Evolutionary conservation across 2,888 invertebrate species (phyloP).

Genomic region (Conistra vaccinii): DNA sequence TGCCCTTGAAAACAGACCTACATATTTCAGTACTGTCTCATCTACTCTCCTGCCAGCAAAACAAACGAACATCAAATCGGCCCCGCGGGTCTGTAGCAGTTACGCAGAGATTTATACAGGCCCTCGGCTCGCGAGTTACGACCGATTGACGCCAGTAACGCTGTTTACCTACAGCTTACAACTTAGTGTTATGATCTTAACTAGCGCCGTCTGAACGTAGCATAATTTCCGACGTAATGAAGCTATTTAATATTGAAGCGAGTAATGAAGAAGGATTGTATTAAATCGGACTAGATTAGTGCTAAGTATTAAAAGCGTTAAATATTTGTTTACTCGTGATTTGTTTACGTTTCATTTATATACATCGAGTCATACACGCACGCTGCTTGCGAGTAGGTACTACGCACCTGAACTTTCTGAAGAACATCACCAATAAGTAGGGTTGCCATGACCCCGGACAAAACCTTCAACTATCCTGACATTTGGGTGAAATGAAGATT

Average conservation of each 20-base stretch:
- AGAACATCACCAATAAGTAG: no score
- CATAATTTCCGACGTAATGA: slow-evolving; percentile 37
- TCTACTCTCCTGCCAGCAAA: slow-evolving; percentile 38
- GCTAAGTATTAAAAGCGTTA: neutral
- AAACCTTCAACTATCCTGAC: no score
- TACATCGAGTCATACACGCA: no score
- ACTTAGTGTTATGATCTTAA: slow-evolving; percentile 44
- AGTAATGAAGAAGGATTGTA: slow-evolving; percentile 20
- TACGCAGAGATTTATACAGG: slow-evolving; percentile 71
- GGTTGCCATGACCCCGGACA: no score
- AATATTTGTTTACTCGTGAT: neutral
- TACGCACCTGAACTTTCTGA: no score
- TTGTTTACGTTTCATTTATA: neutral
- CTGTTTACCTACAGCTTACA: slow-evolving; percentile 56
- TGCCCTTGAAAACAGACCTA: neutral
- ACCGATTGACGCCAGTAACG: slow-evolving; percentile 65
- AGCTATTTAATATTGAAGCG: slow-evolving; percentile 42
- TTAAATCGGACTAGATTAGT: slow-evolving; percentile 8
- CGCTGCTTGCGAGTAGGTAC: no score
- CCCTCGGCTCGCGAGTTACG: slow-evolving; percentile 63
- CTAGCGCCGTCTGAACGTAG: slow-evolving; percentile 26
- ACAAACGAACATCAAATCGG: slow-evolving; percentile 58
- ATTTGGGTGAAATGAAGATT: no score
- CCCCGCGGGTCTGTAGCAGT: slow-evolving; percentile 64
- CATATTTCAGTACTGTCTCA: slow-evolving; percentile 9